Conservation (phyloP, 2,113 vertebrate genomes). For the Tenrec ecaudatus region DNA sequence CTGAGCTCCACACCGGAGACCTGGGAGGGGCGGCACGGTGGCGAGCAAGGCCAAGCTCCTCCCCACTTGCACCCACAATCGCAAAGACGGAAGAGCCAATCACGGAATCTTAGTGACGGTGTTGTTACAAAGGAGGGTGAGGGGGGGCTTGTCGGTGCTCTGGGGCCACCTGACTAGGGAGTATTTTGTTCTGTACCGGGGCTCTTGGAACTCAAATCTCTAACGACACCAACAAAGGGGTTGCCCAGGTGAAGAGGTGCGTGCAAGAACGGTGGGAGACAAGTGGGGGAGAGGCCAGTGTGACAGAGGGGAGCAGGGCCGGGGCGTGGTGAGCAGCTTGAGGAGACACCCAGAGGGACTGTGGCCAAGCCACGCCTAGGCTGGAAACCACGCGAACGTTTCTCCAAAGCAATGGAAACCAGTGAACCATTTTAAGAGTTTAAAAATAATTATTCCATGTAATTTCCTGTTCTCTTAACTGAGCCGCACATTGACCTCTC, state of each 20-base stretch:
- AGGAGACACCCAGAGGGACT: background rate
- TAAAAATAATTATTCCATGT: background rate
- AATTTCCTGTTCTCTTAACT: background rate
- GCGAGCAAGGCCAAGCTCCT: background rate
- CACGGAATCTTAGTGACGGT: background rate
- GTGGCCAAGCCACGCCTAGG: background rate
- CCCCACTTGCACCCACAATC: background rate
- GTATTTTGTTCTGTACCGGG: no score
- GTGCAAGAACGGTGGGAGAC: background rate
- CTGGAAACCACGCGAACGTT: background rate
- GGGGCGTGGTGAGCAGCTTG: background rate
- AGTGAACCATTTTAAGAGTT: conserved; percentile 9
- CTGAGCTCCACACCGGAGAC: background rate
- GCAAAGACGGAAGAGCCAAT: background rate
- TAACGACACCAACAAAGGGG: no score
- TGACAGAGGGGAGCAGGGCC: background rate
- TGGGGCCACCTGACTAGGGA: background rate
- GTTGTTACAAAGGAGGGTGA: background rate
- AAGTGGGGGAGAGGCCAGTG: background rate
- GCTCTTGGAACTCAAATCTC: no score
- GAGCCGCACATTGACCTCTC: background rate
- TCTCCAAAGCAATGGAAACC: background rate
- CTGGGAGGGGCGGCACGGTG: background rate
- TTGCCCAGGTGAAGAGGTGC: no score
- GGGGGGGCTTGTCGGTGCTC: background rate